Conservation (phyloP, 2,888 invertebrate genomes). For the Pogonocherus hispidulus region DNA sequence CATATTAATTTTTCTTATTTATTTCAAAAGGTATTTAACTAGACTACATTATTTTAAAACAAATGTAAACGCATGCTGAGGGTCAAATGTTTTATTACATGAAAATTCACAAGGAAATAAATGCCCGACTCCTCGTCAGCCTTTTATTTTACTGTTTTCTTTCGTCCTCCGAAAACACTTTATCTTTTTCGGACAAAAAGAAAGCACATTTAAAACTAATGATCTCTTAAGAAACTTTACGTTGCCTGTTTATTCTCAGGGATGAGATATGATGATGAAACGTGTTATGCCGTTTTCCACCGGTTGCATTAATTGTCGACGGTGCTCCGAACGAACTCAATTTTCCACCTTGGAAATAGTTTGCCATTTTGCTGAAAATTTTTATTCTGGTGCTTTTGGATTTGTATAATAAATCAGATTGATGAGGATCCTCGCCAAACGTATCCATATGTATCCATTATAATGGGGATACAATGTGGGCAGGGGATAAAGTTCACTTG, state of each 20-base stretch:
- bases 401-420: not conserved
- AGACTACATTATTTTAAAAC: too few relatives aligned
- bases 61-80: too few relatives aligned
- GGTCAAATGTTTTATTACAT: not conserved
- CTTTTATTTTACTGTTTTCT: slow-evolving; percentile 5
- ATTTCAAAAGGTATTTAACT: too few relatives aligned
- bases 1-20: too few relatives aligned
- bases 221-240: slow-evolving; percentile 8
- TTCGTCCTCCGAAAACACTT: not conserved
- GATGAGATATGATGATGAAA: slow-evolving; percentile 1
- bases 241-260: slow-evolving; percentile 6
- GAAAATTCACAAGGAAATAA: not conserved
- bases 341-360: not conserved
- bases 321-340: not conserved
- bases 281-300: not conserved
- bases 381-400: not conserved
- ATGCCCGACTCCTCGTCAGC: not conserved
- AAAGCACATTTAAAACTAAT: slow-evolving; percentile 9
- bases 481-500: too few relatives aligned
- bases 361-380: not conserved
- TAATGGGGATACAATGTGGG: too few relatives aligned
- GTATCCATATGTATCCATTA: too few relatives aligned
- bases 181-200: not conserved
- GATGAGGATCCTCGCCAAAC: too few relatives aligned
- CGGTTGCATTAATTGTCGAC: not conserved